Base-by-base conservation (phyloP, 2,113 vertebrate species). In the Mus pahari region DNA sequence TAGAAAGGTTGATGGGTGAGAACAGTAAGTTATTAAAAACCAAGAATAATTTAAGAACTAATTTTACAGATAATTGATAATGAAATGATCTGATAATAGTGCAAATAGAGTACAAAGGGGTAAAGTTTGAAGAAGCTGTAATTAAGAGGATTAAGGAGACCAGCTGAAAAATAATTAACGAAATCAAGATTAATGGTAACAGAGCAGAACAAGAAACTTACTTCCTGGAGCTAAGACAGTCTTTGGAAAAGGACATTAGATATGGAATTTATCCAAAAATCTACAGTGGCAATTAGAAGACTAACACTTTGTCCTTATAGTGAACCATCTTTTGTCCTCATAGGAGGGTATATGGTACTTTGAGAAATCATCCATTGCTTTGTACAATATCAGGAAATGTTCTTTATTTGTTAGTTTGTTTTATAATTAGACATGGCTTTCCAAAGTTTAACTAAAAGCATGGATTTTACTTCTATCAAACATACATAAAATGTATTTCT, bases 31-130 rank as follows among this genome's bases (percentile, higher is more conserved):
- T 97, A 97, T 97, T 98, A 97, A 94, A 95, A 97, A 91, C 82
- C 86, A 91, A 95, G 96, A 97, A 94, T 97, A 97, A 97, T 98
- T 98, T 93, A 97, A 94, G 97, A 96, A 95, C 94, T 94, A 97
- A 97, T 98, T 97, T 97, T 98, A 96, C 97, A 97, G 97, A 94
- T 97, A 98, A 97, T 97, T 98, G 96, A 94, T 98, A 98, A 98
- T 97, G 97, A 97, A 98, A 98, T 97, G 95, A 97, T 96, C 94
- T 97, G 97, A 95, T 98, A 96, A 96, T 95, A 94, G 92, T 87
- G 64, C 86, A 92, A 97, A 93, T 28, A 78, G 73, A 81, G 97
- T 95, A 94, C 96, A 87, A 92, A 97, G 86, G 84, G 96, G 91
- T 95, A 89, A 95, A 62, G 96, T 96, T 55, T 94, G 91, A 96